Evolutionary conservation across 2,888 invertebrate species (phyloP).

Genomic region (Lepeophtheirus nordmannii): DNA sequence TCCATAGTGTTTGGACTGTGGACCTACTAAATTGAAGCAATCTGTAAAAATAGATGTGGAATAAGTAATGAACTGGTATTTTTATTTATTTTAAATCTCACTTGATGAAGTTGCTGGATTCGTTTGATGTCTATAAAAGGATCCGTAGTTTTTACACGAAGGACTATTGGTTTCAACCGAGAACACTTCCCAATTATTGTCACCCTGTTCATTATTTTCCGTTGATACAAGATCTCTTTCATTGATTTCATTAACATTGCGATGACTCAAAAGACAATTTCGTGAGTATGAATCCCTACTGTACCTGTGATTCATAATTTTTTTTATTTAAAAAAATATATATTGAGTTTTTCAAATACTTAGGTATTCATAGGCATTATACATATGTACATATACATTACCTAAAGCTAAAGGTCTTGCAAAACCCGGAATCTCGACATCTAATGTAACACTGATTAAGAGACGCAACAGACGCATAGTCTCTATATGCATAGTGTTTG

Average conservation of each 20-base stretch:
- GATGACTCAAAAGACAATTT: background rate
- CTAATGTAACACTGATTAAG: background rate
- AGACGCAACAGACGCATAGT: background rate
- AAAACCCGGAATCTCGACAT: background rate
- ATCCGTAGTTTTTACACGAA: background rate
- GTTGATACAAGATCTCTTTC: background rate
- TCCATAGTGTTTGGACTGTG: background rate
- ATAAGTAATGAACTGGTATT: background rate
- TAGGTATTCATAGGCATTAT: background rate
- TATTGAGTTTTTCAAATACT: background rate
- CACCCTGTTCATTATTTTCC: background rate
- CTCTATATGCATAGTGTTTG: background rate
- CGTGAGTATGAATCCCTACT: background rate
- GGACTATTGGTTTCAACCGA: background rate
- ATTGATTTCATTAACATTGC: background rate
- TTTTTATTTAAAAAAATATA: too few species aligned
- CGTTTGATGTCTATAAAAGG: background rate
- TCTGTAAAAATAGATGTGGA: background rate
- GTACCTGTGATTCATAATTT: background rate
- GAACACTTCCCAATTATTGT: background rate
- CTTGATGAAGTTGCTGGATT: background rate
- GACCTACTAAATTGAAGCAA: background rate
- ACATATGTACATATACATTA: background rate
- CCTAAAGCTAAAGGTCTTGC: slow-evolving; percentile 3
- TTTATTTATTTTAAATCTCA: background rate